Evolutionary conservation across 2,797 vertebrate genomes (phyloP).

Genomic region (Threskiornis aethiopicus): DNA sequence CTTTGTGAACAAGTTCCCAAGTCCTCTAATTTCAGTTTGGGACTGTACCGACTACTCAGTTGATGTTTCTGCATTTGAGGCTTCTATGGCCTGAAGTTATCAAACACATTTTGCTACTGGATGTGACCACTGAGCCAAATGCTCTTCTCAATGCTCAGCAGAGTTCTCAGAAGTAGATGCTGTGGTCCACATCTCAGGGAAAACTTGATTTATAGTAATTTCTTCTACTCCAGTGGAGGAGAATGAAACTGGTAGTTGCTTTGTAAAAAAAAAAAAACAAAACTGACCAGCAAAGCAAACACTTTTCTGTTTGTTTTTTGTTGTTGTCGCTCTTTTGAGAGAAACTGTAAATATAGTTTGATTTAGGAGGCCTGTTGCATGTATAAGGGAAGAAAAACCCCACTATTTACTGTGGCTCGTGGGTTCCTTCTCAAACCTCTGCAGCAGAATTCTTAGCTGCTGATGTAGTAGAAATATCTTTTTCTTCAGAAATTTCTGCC

Average conservation of each 20-base stretch:
- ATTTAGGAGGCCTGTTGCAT: background rate
- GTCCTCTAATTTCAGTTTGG: background rate
- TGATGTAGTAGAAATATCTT: constrained; percentile 19
- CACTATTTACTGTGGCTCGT: background rate
- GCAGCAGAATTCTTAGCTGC: background rate
- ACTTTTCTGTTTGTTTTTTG: background rate
- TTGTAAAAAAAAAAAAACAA: background rate
- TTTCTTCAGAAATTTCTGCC: background rate
- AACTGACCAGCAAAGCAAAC: background rate
- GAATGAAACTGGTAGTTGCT: background rate
- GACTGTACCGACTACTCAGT: background rate
- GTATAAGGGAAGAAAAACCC: background rate
- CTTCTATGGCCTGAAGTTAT: background rate
- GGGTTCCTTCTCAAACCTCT: background rate
- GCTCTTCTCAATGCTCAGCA: background rate
- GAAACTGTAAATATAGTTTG: background rate
- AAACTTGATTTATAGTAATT: background rate
- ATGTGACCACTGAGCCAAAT: background rate
- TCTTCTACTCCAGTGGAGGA: background rate
- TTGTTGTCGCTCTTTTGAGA: background rate
- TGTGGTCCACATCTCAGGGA: background rate
- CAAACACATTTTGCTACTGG: background rate
- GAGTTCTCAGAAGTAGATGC: background rate
- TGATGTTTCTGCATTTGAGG: background rate
- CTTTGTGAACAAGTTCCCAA: background rate